These are phyloP conservation scores for Corythornis cristatus DNA, from an alignment of 2,113 vertebrate species.

Conservation along the genomic window DNA sequence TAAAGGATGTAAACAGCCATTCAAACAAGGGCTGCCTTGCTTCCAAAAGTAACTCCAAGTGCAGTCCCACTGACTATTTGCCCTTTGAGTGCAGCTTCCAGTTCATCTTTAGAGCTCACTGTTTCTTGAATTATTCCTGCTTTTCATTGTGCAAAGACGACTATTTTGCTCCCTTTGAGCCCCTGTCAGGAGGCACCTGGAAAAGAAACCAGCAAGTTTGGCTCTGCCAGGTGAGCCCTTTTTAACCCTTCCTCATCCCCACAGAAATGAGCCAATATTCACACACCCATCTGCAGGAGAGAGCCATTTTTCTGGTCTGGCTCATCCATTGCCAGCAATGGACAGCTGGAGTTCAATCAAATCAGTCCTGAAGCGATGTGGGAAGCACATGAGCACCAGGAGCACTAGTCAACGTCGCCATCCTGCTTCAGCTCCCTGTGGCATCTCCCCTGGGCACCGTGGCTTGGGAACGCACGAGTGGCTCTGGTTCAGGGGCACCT, in stretches of 20 bases:
- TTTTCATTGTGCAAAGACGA: background rate
- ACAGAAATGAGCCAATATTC: background rate
- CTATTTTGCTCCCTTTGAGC: background rate
- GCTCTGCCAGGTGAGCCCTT: background rate
- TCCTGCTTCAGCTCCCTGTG: background rate
- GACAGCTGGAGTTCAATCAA: background rate
- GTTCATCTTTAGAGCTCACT: background rate
- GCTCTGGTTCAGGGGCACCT: fast-evolving
- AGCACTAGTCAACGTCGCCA: background rate
- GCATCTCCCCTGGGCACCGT: background rate
- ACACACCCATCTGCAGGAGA: background rate
- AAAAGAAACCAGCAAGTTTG: background rate
- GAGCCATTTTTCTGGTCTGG: background rate
- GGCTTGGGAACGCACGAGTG: background rate
- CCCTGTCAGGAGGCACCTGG: background rate
- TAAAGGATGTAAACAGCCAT: background rate
- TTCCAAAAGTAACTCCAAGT: background rate
- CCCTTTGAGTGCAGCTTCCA: background rate
- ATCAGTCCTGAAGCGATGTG: background rate
- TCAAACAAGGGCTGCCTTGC: background rate
- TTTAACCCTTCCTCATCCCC: background rate
- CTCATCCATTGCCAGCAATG: background rate
- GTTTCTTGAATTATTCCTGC: background rate
- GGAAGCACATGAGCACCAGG: background rate
- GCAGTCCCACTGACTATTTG: background rate